Evolutionary conservation across 2,888 invertebrate species (phyloP).

Genomic region (Micoletzkya japonica): DNA sequence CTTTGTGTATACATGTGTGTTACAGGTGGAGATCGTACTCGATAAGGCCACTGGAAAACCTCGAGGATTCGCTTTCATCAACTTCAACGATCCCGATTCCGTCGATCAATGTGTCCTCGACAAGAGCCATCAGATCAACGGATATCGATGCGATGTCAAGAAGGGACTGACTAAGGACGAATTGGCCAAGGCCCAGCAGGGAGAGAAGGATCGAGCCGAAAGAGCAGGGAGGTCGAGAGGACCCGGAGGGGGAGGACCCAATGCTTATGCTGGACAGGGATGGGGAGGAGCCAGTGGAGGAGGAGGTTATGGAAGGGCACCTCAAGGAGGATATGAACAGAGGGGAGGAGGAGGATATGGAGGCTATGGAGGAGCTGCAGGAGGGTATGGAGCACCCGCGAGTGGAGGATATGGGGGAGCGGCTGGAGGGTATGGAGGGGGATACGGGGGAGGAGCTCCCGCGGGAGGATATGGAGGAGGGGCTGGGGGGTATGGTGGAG

Average conservation of each 20-base stretch:
- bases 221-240: conserved; percentile 40
- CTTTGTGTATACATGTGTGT: no score
- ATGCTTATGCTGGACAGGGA: conserved; percentile 19
- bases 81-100: conserved; percentile 60
- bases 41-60: conserved; percentile 56
- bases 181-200: conserved; percentile 40
- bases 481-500: conserved; percentile 1
- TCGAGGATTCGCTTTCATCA: conserved; percentile 59
- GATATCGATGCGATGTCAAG: conserved; percentile 59
- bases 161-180: conserved; percentile 60
- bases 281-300: conserved; percentile 16
- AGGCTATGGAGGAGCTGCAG: conserved; percentile 3
- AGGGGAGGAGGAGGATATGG: not conserved
- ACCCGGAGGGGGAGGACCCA: conserved; percentile 19
- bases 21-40: conserved; percentile 54
- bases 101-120: conserved; percentile 52
- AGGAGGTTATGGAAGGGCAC: not conserved
- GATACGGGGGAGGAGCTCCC: conserved; percentile 5
- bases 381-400: not conserved
- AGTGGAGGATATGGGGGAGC: conserved; percentile 12
- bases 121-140: conserved; percentile 52
- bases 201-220: conserved; percentile 44
- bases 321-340: not conserved
- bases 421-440: not conserved
- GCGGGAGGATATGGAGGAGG: conserved; percentile 7